Percentiles rank a stretch among this genome's conserved stretches.
Evolutionary conservation across 2,113 vertebrate genomes (phyloP).

Genomic region (Cricetomys ansorgei): DNA sequence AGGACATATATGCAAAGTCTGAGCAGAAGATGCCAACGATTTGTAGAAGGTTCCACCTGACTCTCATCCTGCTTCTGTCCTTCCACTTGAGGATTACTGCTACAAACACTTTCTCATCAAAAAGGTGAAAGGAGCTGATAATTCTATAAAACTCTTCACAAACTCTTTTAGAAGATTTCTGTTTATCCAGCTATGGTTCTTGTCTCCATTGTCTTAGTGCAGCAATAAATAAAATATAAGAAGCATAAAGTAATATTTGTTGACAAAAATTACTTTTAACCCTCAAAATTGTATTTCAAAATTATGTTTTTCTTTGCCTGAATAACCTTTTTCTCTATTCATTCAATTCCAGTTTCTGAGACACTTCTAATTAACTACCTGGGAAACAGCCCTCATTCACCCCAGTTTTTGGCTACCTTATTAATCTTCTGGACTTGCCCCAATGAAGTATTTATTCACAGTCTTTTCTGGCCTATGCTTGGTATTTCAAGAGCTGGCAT

Average conservation of each 20-base stretch:
- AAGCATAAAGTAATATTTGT: background rate
- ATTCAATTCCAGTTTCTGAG: constrained; percentile 27
- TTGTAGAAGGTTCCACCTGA: background rate
- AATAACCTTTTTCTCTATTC: background rate
- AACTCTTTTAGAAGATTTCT: background rate
- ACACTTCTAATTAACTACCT: constrained; percentile 69
- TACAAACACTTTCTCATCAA: background rate
- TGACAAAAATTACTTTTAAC: background rate
- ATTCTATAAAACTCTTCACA: background rate
- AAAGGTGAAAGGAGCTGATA: background rate
- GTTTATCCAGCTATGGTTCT: background rate
- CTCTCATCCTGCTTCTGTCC: background rate
- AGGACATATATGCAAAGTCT: background rate
- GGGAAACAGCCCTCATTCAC: background rate
- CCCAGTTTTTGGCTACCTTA: constrained; percentile 39
- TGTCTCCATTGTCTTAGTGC: background rate
- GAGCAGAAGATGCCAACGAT: background rate
- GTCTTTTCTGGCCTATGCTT: constrained; percentile 46
- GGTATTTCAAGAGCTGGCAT: constrained; percentile 55
- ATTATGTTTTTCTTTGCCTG: background rate
- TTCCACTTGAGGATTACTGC: background rate
- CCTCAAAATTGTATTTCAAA: background rate
- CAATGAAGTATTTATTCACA: constrained; percentile 24
- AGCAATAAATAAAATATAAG: constrained; percentile 36
- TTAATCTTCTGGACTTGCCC: constrained; percentile 60